Conservation (phyloP, 2,113 vertebrate species). For the Epinephelus fuscoguttatus region DNA sequence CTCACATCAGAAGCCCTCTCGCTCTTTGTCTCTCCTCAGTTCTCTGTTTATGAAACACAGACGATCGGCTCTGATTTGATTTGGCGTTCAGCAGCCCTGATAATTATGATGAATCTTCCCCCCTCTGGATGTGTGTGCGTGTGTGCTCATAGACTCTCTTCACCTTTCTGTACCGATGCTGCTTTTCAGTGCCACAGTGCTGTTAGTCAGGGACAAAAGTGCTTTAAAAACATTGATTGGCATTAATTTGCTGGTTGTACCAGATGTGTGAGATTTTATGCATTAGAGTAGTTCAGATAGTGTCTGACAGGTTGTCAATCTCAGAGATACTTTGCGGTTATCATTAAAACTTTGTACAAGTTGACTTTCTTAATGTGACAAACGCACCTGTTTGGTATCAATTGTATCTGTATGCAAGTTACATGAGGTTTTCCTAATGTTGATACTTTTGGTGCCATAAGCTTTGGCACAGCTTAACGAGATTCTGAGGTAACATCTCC, state of each 20-base stretch:
- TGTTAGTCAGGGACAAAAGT: conserved; percentile 28
- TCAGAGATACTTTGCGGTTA: conserved; percentile 5
- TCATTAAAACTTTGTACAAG: conserved; percentile 39
- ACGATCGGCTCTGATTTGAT: conserved; percentile 67
- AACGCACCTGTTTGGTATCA: conserved; percentile 30
- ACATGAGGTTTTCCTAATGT: background rate
- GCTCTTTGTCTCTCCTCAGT: conserved; percentile 57
- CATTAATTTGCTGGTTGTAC: conserved; percentile 58
- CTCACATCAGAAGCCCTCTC: conserved; percentile 40
- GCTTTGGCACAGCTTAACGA: background rate
- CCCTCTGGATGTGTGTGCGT: conserved; percentile 8
- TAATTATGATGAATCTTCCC: conserved; percentile 79
- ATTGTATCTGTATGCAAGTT: background rate
- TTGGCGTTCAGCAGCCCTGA: conserved; percentile 72
- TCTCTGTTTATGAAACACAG: conserved; percentile 71
- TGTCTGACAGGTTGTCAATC: conserved; percentile 48
- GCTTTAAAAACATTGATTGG: conserved; percentile 56
- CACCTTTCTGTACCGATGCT: conserved; percentile 23
- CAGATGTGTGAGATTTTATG: conserved; percentile 57
- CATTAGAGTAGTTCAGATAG: conserved; percentile 49
- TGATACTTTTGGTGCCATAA: background rate
- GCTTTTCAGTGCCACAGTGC: conserved; percentile 35
- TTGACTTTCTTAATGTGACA: conserved; percentile 35
- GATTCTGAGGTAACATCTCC: background rate
- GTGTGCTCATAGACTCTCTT: conserved; percentile 6